Evolutionary conservation across 2,888 invertebrate species (phyloP).

Genomic region (Melikaiella ostensackeni): DNA sequence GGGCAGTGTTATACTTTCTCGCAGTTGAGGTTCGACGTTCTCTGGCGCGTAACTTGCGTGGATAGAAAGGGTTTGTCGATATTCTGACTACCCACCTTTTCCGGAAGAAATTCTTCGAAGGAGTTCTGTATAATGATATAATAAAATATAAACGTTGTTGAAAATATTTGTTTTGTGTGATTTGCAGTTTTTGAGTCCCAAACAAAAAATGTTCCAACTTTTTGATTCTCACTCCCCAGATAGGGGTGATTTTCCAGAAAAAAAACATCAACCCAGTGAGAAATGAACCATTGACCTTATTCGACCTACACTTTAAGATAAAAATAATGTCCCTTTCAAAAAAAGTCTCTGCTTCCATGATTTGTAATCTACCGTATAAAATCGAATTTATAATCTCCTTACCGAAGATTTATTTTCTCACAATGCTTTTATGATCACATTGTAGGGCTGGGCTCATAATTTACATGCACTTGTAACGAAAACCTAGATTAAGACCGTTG

Average conservation of each 20-base stretch:
- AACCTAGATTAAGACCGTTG: background rate
- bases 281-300: no score
- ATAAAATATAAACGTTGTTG: no score
- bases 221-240: no score
- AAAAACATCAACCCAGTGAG: no score
- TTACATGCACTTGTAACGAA: constrained; percentile 5
- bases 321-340: constrained; percentile 1
- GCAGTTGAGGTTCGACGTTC: constrained; percentile 23
- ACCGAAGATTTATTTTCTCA: background rate
- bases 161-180: no score
- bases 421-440: background rate
- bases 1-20: constrained; percentile 1
- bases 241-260: no score
- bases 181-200: no score
- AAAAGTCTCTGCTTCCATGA: background rate
- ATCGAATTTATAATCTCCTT: background rate
- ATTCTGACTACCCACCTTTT: constrained; percentile 21
- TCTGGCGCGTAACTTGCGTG: constrained; percentile 37
- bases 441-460: background rate
- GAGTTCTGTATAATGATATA: no score
- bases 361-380: background rate
- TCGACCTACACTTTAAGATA: background rate
- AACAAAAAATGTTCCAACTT: no score
- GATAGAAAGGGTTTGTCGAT: constrained; percentile 35
- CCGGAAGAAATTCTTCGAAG: background rate